These are phyloP conservation scores for Acipenser oxyrinchus DNA, from an alignment of 2,797 vertebrate species.

Conservation along the genomic window DNA sequence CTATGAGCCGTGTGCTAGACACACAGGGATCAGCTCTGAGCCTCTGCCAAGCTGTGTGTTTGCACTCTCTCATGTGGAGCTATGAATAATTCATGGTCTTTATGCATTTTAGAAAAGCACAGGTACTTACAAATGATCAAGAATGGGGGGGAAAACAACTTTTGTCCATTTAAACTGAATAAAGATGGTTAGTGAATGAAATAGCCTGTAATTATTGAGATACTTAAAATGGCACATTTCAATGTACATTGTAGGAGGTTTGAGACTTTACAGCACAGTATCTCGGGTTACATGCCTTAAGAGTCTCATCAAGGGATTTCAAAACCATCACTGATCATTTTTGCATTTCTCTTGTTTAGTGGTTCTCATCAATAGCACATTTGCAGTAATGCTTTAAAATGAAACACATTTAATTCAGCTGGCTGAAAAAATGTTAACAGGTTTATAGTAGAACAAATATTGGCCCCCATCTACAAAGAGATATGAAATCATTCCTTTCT, in stretches of 20 bases:
- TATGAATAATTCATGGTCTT: constrained; percentile 73
- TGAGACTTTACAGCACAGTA: no score
- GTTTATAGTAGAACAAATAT: no score
- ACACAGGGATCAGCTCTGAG: constrained; percentile 46
- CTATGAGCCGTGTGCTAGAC: constrained; percentile 58
- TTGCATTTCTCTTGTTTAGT: constrained; percentile 35
- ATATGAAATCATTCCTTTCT: no score
- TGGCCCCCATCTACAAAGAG: no score
- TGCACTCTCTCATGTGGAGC: constrained; percentile 52
- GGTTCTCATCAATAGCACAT: constrained; percentile 53
- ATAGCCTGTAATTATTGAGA: constrained; percentile 41
- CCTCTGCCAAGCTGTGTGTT: constrained; percentile 42
- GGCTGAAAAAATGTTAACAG: no score
- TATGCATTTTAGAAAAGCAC: constrained; percentile 59
- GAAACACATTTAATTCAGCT: constrained; percentile 13
- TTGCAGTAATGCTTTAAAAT: constrained; percentile 56
- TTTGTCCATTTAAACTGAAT: constrained; percentile 44
- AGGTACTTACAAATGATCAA: constrained; percentile 40
- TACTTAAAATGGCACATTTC: no score
- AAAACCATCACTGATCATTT: constrained; percentile 30
- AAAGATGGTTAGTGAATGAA: constrained; percentile 27
- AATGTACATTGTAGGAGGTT: no score
- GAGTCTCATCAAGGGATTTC: constrained; percentile 39
- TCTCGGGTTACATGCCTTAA: constrained; percentile 38
- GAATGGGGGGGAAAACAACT: constrained; percentile 27